These are phyloP conservation scores for Hyperopisus bebe DNA, from an alignment of 2,113 vertebrate species.

Conservation along the genomic window DNA sequence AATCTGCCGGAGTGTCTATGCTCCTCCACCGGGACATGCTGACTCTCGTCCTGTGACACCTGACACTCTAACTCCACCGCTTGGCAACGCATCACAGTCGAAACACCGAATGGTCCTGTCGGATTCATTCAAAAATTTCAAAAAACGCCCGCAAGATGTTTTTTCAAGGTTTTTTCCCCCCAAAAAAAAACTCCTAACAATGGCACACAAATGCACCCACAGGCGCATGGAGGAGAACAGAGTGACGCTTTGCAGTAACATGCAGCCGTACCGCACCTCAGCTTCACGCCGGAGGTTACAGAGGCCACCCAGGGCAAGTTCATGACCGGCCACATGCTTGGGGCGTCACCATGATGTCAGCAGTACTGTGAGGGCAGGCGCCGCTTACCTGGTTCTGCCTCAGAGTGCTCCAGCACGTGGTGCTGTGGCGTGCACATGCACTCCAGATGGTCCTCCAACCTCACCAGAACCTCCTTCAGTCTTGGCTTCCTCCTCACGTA, in stretches of 20 bases:
- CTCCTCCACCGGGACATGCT: constrained; percentile 20
- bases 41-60: not conserved
- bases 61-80: not conserved
- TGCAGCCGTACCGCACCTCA: not conserved
- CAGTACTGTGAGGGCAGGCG: not conserved
- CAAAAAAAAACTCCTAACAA: not conserved
- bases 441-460: constrained; percentile 95
- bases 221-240: not conserved
- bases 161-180: not conserved
- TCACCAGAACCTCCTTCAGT: constrained; percentile 94
- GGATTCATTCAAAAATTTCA: not conserved
- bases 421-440: constrained; percentile 78
- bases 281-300: not conserved
- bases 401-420: constrained; percentile 76
- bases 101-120: not conserved
- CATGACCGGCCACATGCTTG: not conserved
- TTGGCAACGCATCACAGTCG: not conserved
- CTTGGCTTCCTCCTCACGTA: constrained; percentile 89
- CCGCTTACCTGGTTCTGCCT: constrained; percentile 81
- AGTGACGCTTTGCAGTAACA: not conserved
- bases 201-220: not conserved
- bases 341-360: not conserved
- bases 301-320: not conserved
- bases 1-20: not conserved
- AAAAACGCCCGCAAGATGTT: not conserved